phyloP scores from a whole-genome alignment of 2,113 vertebrate species.

The Charadrius vociferus region DNA sequence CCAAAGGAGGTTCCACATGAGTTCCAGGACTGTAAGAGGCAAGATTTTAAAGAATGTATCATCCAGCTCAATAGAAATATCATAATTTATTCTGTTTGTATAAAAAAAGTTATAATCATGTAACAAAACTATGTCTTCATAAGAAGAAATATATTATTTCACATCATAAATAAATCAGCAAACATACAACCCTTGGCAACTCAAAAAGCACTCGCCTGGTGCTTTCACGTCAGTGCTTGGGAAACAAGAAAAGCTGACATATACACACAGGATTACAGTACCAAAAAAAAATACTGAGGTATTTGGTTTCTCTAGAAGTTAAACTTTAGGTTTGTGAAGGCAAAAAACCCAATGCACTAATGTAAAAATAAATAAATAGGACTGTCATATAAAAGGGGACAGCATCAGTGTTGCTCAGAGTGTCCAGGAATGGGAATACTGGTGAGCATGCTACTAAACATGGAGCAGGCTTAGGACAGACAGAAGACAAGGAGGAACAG shows the following conservation, averaged over 20 bases:
- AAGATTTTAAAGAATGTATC: background rate
- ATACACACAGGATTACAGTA: slow-evolving; percentile 78
- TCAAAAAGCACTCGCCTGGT: slow-evolving; percentile 73
- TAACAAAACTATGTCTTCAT: slow-evolving; percentile 80
- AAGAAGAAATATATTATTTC: slow-evolving; percentile 87
- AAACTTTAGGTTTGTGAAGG: slow-evolving; percentile 73
- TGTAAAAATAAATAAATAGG: slow-evolving; percentile 82
- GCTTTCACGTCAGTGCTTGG: slow-evolving; percentile 77
- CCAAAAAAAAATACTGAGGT: slow-evolving; percentile 83
- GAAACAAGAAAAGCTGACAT: slow-evolving; percentile 63
- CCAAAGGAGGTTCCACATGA: background rate
- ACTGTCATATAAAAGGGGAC: slow-evolving; percentile 52
- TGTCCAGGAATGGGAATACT: slow-evolving; percentile 78
- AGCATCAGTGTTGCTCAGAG: slow-evolving; percentile 47
- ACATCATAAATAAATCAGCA: slow-evolving; percentile 83
- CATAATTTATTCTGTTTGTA: slow-evolving; percentile 85
- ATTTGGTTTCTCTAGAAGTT: slow-evolving; percentile 79
- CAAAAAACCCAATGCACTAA: slow-evolving; percentile 44
- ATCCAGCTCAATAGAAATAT: slow-evolving; percentile 75
- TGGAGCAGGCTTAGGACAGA: slow-evolving; percentile 68
- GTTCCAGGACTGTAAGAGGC: background rate
- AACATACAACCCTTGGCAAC: slow-evolving; percentile 78
- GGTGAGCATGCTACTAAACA: slow-evolving; percentile 73
- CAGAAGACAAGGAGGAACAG: slow-evolving; percentile 41
- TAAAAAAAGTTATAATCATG: slow-evolving; percentile 81